Base-by-base conservation (phyloP, 2,888 invertebrate species). In the Caenorhabditis plicata region DNA sequence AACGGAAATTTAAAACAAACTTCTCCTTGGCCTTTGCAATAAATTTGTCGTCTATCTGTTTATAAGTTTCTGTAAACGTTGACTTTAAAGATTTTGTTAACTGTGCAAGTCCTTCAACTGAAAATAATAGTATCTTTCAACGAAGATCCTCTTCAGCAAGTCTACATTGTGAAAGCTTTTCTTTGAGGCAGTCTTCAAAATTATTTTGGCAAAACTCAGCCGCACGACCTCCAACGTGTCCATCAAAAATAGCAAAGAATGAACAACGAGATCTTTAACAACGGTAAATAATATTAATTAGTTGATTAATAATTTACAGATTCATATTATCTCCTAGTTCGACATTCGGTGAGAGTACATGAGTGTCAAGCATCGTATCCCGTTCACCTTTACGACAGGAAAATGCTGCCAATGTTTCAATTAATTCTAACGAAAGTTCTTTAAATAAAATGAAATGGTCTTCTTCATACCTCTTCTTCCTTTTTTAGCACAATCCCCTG, bases 291-390 rank as follows among this genome's bases (percentile, higher is more conserved):
- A 19, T 17, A 13, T 9, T 32, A 17, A 11, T 4, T 31, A 19
- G n/a, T 38, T 11, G 8, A 23, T 45, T 23, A 35, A 8, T 22
- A 31, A 36, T 8, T 29, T 29, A 8, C 29, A 29, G 29, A 11
- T 8, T n/a, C n/a, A 9, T 19, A 41, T 8, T 23, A 43, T 38
- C 33, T 29, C 36, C 48, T 11, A 65, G 23, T 15, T 47, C 73
- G 55, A 79, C 82, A 55, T 82, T 77, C 51, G 83, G 78, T n/a
- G 81, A 53, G 9, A 83, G 64, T 11, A 82, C 62, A 71, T 84
- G 83, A 5, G 81, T 81, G 74, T 85, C 85, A 63, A 85, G 84
- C 85, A 85, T 85, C 32, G 84, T 84, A 26, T 83, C 84, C 44
- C 85, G 75, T 69, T 85, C 85, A 13, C 85, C 85, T 72, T 83